A percentile compares a stretch with the other conserved stretches of the same genome.
These are phyloP conservation scores for Diaphora mendica DNA, from an alignment of 2,888 invertebrate species.

Conservation along the genomic window DNA sequence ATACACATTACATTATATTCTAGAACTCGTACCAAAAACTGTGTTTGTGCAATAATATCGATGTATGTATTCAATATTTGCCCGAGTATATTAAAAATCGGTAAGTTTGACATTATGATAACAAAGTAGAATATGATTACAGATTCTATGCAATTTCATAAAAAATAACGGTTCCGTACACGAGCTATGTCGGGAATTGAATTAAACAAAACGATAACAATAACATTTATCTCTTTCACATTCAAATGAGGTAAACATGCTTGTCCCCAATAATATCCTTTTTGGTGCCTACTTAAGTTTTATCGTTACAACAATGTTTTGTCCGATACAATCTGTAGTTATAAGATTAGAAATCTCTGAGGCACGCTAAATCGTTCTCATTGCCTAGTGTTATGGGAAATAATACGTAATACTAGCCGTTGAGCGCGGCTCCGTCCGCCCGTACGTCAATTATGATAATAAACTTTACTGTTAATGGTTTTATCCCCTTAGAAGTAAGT, in stretches of 20 bases:
- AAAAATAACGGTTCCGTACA: slow-evolving; percentile 46
- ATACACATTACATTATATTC: neutral
- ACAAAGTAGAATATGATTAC: slow-evolving; percentile 5
- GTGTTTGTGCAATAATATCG: neutral
- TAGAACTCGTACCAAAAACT: neutral
- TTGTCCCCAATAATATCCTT: slow-evolving; percentile 26
- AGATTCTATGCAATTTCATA: slow-evolving; percentile 31
- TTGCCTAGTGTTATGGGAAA: neutral
- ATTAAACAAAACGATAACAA: slow-evolving; percentile 51
- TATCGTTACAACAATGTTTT: slow-evolving; percentile 44
- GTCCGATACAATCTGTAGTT: slow-evolving; percentile 24
- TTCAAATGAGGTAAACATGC: slow-evolving; percentile 49
- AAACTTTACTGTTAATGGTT: too few relatives aligned
- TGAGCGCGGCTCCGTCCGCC: too few relatives aligned
- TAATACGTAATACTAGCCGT: neutral
- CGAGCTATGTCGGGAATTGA: slow-evolving; percentile 28
- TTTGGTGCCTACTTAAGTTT: slow-evolving; percentile 42
- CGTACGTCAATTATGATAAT: too few relatives aligned
- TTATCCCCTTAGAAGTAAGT: too few relatives aligned
- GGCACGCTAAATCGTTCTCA: neutral
- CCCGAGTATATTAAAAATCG: neutral
- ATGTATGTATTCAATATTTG: too few relatives aligned
- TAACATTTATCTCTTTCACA: slow-evolving; percentile 55
- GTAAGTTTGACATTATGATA: neutral
- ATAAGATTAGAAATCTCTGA: slow-evolving; percentile 15